Conservation (phyloP, 92 coral and sea anemone species). For the Scolanthus callimorphus region DNA sequence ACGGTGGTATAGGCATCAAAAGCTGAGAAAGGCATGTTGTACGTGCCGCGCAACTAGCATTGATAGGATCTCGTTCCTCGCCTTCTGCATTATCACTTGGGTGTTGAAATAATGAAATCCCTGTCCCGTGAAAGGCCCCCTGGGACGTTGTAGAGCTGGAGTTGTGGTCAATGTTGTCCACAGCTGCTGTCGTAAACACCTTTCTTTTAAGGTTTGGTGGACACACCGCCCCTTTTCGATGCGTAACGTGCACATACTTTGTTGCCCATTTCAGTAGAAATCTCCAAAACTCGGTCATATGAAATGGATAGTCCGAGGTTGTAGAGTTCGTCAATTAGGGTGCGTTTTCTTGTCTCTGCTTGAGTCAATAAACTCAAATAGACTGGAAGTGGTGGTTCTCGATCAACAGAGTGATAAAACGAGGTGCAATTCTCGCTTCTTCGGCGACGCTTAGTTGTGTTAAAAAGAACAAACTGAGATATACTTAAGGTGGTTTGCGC, state of each 20-base stretch:
- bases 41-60: slow-evolving; percentile 7
- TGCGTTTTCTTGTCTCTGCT: slow-evolving; percentile 49
- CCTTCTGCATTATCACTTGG: slow-evolving; percentile 41
- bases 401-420: slow-evolving; percentile 18
- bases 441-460: slow-evolving; percentile 37
- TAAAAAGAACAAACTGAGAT: slow-evolving; percentile 53
- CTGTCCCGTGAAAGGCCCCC: slow-evolving; percentile 45
- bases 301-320: slow-evolving; percentile 55
- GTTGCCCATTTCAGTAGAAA: slow-evolving; percentile 67
- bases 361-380: slow-evolving; percentile 49
- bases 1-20: slow-evolving; percentile 37
- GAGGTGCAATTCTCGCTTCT: slow-evolving; percentile 9
- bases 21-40: slow-evolving; percentile 46
- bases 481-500: slow-evolving; percentile 61
- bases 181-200: slow-evolving; percentile 55
- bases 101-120: slow-evolving; percentile 54
- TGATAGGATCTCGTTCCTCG: slow-evolving; percentile 29
- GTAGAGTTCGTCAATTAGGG: slow-evolving; percentile 44
- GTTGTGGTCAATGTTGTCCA: slow-evolving; percentile 76
- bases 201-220: slow-evolving; percentile 40
- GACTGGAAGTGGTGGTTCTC: slow-evolving; percentile 59
- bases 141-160: slow-evolving; percentile 47
- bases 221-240: slow-evolving; percentile 47
- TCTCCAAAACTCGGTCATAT: slow-evolving; percentile 50
- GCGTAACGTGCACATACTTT: slow-evolving; percentile 42